Conservation (phyloP, 2,113 vertebrate genomes). For the Rhinogobius similis region DNA sequence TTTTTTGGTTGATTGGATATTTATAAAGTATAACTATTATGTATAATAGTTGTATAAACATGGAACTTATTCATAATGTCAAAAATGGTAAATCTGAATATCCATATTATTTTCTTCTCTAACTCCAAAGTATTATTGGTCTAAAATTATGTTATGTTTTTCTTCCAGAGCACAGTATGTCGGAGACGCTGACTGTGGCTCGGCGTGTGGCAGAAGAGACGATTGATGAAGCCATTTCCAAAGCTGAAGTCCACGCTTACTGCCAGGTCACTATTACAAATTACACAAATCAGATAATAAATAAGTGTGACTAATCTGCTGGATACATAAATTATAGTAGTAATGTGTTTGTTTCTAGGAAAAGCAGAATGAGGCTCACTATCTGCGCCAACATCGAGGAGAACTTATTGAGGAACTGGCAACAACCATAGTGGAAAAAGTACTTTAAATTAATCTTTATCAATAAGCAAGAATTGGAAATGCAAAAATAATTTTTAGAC, state of each 20-base stretch:
- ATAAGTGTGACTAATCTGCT: not conserved
- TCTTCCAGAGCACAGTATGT: constrained; percentile 86
- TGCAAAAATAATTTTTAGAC: no score
- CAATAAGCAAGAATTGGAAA: not conserved
- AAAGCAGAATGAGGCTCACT: constrained; percentile 89
- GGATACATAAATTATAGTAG: not conserved
- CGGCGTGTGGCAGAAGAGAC: constrained; percentile 92
- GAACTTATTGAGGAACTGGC: constrained; percentile 92
- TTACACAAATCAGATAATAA: no score
- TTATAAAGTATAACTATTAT: no score
- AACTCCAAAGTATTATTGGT: no score
- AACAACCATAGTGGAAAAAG: constrained; percentile 91
- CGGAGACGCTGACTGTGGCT: constrained; percentile 89
- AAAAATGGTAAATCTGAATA: no score
- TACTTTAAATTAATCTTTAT: constrained; percentile 59
- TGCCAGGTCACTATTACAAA: constrained; percentile 81
- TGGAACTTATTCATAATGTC: no score
- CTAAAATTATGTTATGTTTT: not conserved
- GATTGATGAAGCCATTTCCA: constrained; percentile 93
- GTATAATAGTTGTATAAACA: no score
- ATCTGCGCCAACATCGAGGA: constrained; percentile 88
- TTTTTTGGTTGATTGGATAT: no score
- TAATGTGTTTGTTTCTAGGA: constrained; percentile 72
- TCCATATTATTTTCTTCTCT: no score
- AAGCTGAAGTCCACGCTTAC: constrained; percentile 84